A percentile compares a stretch with the other conserved stretches of the same genome.
These are phyloP conservation scores for Pollenia angustigena DNA, from an alignment of 2,888 invertebrate genomes.

Conservation along the genomic window DNA sequence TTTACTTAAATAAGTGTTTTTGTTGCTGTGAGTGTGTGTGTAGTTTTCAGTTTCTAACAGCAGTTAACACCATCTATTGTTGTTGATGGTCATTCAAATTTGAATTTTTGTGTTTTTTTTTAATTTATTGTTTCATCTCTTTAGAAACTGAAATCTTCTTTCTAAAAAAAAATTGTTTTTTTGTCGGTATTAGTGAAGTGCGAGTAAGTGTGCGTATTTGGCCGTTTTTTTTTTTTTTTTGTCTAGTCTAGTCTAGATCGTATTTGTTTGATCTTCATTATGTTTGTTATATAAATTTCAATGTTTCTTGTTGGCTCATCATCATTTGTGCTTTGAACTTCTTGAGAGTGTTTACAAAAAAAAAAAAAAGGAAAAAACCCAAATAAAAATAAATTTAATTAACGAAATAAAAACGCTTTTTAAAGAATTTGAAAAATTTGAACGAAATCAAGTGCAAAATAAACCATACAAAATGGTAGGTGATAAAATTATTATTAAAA, in stretches of 20 bases:
- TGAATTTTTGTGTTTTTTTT: constrained; percentile 1
- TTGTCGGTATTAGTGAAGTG: constrained; percentile 3
- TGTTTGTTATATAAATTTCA: constrained; percentile 81
- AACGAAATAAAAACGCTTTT: neutral
- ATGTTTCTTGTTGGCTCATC: constrained; percentile 81
- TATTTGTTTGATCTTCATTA: constrained; percentile 59
- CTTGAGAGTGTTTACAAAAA: constrained; percentile 77
- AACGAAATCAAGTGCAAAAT: constrained; percentile 38
- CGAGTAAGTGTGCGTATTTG: constrained; percentile 28
- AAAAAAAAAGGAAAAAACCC: neutral
- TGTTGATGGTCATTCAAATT: constrained; percentile 62
- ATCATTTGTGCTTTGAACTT: constrained; percentile 84
- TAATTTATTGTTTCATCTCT: neutral
- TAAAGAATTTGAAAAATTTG: constrained; percentile 71
- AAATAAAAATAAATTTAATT: neutral
- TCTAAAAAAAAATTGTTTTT: neutral
- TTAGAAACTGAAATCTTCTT: constrained; percentile 60
- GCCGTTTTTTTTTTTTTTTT: constrained; percentile 34
- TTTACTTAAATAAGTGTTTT: neutral
- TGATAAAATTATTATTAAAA: constrained; percentile 30
- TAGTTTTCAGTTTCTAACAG: constrained; percentile 13
- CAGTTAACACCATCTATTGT: constrained; percentile 41
- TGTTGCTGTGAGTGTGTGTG: neutral
- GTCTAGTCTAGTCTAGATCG: constrained; percentile 53
- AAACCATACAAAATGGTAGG: constrained; percentile 74